Base-by-base conservation (phyloP, 2,797 vertebrate genomes). In the Liparis tanakae region DNA sequence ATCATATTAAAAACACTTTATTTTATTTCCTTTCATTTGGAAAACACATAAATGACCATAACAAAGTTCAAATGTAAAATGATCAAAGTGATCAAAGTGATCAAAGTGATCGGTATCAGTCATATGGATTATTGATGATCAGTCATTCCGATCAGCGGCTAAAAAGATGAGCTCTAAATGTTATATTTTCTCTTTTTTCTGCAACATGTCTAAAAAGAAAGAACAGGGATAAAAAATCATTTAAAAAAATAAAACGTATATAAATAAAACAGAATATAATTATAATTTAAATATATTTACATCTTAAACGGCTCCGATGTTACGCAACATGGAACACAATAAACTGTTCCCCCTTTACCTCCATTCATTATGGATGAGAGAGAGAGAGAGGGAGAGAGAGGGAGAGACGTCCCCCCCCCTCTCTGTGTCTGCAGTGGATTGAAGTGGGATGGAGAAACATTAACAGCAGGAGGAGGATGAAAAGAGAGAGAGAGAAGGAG, bases 391-490 rank as follows among this genome's bases (percentile, higher is more conserved):
- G 13, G 80, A 6, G 8, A 36, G 6, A 36, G 36, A 36, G 36
- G 8, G 36, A 36, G 36, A 36, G 36, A 36, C 25, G 25, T 30
- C 25, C 25, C 25, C 37, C 37, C 5, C 9, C 9, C 76, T 60
- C 59, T 41, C 74, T 70, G 74, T 68, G 59, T 63, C 72, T 74
- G 81, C 68, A 39, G 74, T 69, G 71, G 73, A 74, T 37, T 72
- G 69, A 85, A 88, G 83, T 77, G 82, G 64, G 80, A 77, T 63
- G 48, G 65, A 73, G 87, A 84, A 87, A 86, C 74, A 90, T 83
- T 86, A 89, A 84, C 75, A 36, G 70, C 59, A 58, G 73, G 82
- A 81, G 83, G 87, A 80, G 63, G 69, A 70, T 18, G 57, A 53
- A 46, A 17, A 46, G 44, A 44, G 44, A 46, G 41, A 43, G 10